Conservation (phyloP, 2,797 vertebrate species). For the Sphaeramia orbicularis region DNA sequence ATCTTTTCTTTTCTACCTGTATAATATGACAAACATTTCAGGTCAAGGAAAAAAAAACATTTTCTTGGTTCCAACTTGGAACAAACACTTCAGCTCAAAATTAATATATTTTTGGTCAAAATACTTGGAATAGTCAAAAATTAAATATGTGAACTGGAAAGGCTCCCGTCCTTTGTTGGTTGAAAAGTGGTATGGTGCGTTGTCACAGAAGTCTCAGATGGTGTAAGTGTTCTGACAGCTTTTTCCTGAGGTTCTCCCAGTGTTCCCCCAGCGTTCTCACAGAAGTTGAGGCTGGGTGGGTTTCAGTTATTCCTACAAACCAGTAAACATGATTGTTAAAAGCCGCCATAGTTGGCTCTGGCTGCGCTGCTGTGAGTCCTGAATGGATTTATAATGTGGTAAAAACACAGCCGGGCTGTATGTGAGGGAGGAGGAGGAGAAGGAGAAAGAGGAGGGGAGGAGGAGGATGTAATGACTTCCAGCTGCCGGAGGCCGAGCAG, state of each 20-base stretch:
- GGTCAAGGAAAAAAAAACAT: too few species aligned
- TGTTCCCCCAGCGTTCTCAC: neutral
- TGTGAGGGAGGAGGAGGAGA: neutral
- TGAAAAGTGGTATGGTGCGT: too few species aligned
- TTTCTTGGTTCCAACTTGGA: too few species aligned
- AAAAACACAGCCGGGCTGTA: constrained; percentile 42
- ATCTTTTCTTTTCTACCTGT: too few species aligned
- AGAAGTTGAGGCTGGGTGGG: neutral
- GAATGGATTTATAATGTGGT: constrained; percentile 53
- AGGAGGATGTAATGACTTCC: constrained; percentile 60
- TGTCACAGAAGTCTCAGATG: too few species aligned
- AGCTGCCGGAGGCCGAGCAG: constrained; percentile 53
- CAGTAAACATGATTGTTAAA: constrained; percentile 17
- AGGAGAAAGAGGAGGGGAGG: neutral
- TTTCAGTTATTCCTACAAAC: neutral
- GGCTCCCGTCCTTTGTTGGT: too few species aligned
- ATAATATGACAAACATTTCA: too few species aligned
- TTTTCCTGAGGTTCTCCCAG: neutral
- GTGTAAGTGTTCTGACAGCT: too few species aligned
- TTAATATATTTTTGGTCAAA: too few species aligned
- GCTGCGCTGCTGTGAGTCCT: constrained; percentile 7
- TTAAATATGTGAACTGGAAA: too few species aligned
- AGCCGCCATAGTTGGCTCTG: constrained; percentile 23
- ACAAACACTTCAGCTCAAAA: too few species aligned
- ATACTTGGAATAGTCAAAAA: too few species aligned